Evolutionary conservation across 2,888 invertebrate species (phyloP).

Genomic region (Andricus curvator): DNA sequence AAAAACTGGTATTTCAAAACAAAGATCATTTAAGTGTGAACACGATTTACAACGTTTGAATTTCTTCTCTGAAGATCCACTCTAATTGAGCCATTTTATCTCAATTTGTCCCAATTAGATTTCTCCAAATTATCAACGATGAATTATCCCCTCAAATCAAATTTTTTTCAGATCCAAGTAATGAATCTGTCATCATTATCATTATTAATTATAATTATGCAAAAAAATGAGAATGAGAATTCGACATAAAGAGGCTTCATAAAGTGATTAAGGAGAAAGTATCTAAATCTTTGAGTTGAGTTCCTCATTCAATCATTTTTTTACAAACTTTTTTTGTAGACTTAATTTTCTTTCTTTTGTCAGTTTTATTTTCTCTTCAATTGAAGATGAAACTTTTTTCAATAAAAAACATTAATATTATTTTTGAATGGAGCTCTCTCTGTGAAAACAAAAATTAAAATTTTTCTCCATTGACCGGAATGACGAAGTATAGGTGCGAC

Average conservation of each 20-base stretch:
- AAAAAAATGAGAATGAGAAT: neutral
- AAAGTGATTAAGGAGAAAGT: neutral
- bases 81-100: neutral
- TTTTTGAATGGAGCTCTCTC: neutral
- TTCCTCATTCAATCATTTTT: neutral
- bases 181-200: neutral
- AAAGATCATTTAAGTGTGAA: too few species aligned
- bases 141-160: neutral
- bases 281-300: neutral
- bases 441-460: neutral
- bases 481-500: conserved; percentile 18
- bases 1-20: too few species aligned
- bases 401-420: neutral
- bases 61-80: neutral
- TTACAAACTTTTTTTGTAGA: neutral
- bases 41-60: too few species aligned
- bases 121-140: neutral
- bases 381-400: neutral
- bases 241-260: neutral
- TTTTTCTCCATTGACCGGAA: neutral
- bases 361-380: neutral
- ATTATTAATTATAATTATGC: neutral
- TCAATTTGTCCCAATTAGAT: neutral
- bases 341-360: neutral
- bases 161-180: neutral